Base-by-base conservation (phyloP, 2,797 vertebrate genomes). In the Lacerta viridis region DNA sequence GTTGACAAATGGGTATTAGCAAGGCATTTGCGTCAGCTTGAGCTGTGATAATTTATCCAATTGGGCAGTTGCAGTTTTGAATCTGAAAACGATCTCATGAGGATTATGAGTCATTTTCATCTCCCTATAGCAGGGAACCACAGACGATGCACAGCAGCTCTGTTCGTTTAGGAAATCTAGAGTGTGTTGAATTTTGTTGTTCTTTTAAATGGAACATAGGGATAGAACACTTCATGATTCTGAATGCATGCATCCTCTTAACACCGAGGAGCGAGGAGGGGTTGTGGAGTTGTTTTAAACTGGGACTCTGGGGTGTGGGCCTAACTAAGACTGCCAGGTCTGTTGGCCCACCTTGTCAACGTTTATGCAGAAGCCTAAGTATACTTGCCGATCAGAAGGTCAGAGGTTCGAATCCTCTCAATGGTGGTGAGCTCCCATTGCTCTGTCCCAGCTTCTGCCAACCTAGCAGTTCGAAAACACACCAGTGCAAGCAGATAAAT, bases 1-100 rank as follows among this genome's bases (percentile, higher is more conserved):
- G 92, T 89, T 90, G 88, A 93, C 94, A 94, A 95, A 94, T 83
- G 91, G 93, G 85, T 87, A 92, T 91, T 82, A 93, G 88, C 61
- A 90, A 88, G 61, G 39, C 90, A 81, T 89, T 92, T 91, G 87
- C 84, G 81, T 55, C 87, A 92, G 90, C 89, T 91, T 90, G 90
- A 88, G 87, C 89, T 91, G 91, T 88, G 92, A 91, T 93, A 66
- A 94, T 92, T 91, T 90, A 89, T 85, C 88, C 93, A 84, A 83
- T 27, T 87, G 87, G 88, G 74, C 84, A 90, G 90, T 50, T 89
- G 71, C 41, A 92, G 82, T 55, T 92, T 89, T 25, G 64, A 75
- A 88, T 77, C 61, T 36, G 41, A 79, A 84, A 29, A 59, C 68
- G 79, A 17, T 71, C 87, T 92, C 87, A 10, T n/a, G 43, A 80